Conservation (phyloP, 1,140 invertebrate species). For the Neodiprion pinetum region DNA sequence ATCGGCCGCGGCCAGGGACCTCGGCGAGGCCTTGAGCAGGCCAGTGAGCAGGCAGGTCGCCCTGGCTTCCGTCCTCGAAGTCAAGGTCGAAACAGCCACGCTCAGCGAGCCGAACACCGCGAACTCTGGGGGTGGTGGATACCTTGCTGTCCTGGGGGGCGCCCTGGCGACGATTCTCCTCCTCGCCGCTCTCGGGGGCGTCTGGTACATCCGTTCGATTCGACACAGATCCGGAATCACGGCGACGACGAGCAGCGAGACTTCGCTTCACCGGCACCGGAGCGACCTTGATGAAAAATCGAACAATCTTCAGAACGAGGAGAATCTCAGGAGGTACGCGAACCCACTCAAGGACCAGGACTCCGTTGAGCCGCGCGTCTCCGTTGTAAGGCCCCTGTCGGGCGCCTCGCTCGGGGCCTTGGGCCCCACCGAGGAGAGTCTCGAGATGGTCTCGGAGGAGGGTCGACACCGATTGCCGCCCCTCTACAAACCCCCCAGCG, state of each 20-base stretch:
- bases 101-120: conserved; percentile 63
- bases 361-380: conserved; percentile 62
- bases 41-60: conserved; percentile 64
- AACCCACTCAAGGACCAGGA: conserved; percentile 68
- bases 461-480: conserved; percentile 66
- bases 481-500: conserved; percentile 63
- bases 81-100: conserved; percentile 77
- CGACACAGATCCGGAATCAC: conserved; percentile 53
- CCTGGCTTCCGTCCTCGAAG: conserved; percentile 79
- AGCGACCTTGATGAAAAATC: conserved; percentile 80
- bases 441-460: conserved; percentile 70
- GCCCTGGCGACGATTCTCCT: conserved; percentile 50
- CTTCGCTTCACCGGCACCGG: conserved; percentile 69
- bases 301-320: conserved; percentile 89
- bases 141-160: conserved; percentile 61
- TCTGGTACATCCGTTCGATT: conserved; percentile 52
- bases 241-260: conserved; percentile 61
- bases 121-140: conserved; percentile 63
- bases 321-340: conserved; percentile 79
- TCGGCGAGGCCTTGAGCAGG: conserved; percentile 76
- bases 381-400: conserved; percentile 68
- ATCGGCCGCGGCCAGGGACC: conserved; percentile 68
- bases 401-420: conserved; percentile 55
- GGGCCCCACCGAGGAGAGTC: conserved; percentile 63
- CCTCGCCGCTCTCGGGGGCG: conserved; percentile 45